Evolutionary conservation across 2,888 invertebrate genomes (phyloP).

Genomic region (Galeruca laticollis): DNA sequence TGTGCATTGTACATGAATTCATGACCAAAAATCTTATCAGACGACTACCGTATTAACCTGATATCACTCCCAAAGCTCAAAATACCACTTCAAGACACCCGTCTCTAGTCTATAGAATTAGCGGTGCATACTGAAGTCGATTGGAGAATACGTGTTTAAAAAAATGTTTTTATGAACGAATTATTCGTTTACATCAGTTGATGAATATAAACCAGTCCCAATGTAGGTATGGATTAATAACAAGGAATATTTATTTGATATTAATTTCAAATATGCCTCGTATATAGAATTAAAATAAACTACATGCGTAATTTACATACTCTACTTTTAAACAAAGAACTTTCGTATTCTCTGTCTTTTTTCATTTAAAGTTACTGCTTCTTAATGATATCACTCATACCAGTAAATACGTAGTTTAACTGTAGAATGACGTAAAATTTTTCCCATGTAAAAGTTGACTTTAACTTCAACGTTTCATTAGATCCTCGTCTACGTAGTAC

Average conservation of each 20-base stretch:
- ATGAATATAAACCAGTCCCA: too few relatives aligned
- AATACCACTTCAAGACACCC: too few relatives aligned
- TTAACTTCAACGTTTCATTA: slow-evolving; percentile 53
- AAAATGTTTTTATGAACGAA: too few relatives aligned
- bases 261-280: not conserved
- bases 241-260: not conserved
- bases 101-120: too few relatives aligned
- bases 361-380: slow-evolving; percentile 20
- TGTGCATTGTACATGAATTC: too few relatives aligned
- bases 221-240: too few relatives aligned
- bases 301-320: not conserved
- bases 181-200: too few relatives aligned
- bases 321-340: slow-evolving; percentile 30
- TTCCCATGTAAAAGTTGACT: slow-evolving; percentile 47
- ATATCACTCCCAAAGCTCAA: too few relatives aligned
- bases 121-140: too few relatives aligned
- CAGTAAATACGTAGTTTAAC: slow-evolving; percentile 42
- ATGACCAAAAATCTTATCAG: too few relatives aligned
- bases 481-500: slow-evolving; percentile 48
- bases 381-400: slow-evolving; percentile 41
- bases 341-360: slow-evolving; percentile 5
- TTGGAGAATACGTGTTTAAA: too few relatives aligned
- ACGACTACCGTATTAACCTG: too few relatives aligned
- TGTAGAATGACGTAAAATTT: slow-evolving; percentile 44
- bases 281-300: not conserved